Evolutionary conservation across 1,140 invertebrate species (phyloP), one percentile per base, ranked within the genome.

Genomic region (Leptinotarsa undecemlineata): DNA sequence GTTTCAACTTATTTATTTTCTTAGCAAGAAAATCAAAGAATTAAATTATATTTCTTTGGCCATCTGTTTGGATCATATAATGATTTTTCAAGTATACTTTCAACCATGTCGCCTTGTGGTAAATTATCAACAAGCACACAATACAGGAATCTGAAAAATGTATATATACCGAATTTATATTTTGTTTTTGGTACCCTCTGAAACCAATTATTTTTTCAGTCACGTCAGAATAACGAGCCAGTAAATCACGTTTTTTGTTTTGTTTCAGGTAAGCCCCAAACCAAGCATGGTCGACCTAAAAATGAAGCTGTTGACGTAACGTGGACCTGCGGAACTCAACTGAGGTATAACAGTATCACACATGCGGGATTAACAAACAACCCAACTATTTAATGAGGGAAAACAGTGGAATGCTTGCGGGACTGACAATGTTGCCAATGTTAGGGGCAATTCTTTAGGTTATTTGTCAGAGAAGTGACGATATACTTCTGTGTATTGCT

Each of bases 341-440:
- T 71, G 69, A 71, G 69, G 69, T 62, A 57, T 71, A 26, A 71
- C 69, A 11, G 66, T 71, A 71, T 71, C 69, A 71, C 69, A 71
- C 69, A 71, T 71, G 69, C 48, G 69, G 69, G 69, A 71, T 71
- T 71, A 71, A 71, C 69, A 62, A 71, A 71, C 69, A 57, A 48
- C 51, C 23, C 11, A 48, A 61, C 51, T 61, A 51, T 71, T 71
- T 71, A 71, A 71, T 48, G 69, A 60, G 23, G 69, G 57, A 71
- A 71, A 61, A 48, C 17, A 42, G 8, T 57, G 17, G 51, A 57
- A 47, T 21, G 57, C n/a, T 51, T 57, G 47, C 48, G 68, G 48
- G 68, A 61, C 57, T 33, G 42, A 15, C 66, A 20, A 47, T 4
- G 66, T 68, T 68, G 66, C 66, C 66, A 68, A 48, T 23, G n/a